Evolutionary conservation across 2,888 invertebrate species (phyloP).

Genomic region (Neocrepidodera transversa): DNA sequence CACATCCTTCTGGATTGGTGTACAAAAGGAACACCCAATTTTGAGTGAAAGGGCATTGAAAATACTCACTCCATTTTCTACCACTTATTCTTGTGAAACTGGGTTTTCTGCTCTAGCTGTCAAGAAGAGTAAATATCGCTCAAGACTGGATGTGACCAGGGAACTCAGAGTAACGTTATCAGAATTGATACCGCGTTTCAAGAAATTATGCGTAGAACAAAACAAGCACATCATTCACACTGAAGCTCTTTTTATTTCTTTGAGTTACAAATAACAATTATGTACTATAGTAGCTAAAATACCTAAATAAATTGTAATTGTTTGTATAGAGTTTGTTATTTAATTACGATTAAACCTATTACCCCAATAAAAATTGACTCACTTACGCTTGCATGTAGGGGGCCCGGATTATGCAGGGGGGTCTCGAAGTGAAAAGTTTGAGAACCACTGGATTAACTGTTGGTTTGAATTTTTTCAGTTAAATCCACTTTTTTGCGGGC

Average conservation of each 20-base stretch:
- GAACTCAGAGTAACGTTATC: constrained; percentile 10
- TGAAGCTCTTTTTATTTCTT: not conserved
- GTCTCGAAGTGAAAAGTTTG: no score
- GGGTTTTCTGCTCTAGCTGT: constrained; percentile 16
- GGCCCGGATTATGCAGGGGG: not conserved
- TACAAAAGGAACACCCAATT: not conserved
- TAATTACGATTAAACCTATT: no score
- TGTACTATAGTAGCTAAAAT: no score
- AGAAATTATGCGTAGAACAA: constrained; percentile 7
- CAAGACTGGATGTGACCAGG: not conserved
- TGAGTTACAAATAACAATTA: no score
- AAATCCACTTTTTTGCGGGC: no score
- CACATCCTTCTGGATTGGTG: not conserved
- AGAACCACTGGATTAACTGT: no score
- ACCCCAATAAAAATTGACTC: no score
- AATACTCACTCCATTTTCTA: not conserved
- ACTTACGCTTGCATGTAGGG: no score
- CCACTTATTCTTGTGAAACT: constrained; percentile 7
- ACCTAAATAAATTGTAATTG: no score
- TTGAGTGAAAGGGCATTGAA: not conserved
- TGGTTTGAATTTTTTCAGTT: no score
- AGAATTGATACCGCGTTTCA: not conserved
- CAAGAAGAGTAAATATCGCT: constrained; percentile 10
- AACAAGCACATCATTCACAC: constrained; percentile 10
- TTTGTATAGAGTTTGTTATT: no score